A percentile compares a stretch with the other conserved stretches of the same genome.
Evolutionary conservation across 1,140 invertebrate genomes (phyloP).

Genomic region (Mya arenaria): DNA sequence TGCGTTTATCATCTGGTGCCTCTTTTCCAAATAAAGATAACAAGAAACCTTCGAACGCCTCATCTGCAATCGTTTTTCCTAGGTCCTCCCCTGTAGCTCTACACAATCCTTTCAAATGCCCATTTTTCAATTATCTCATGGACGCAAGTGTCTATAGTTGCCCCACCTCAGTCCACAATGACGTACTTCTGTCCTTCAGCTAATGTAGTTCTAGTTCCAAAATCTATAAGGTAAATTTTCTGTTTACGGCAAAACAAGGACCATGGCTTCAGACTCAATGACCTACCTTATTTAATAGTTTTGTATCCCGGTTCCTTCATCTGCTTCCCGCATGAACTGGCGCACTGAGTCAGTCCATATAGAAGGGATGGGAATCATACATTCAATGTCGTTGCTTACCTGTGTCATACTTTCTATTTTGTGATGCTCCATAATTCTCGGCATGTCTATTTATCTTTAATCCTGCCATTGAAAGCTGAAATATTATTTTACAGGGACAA

Average conservation of each 20-base stretch:
- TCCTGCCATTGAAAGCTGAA: neutral
- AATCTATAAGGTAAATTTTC: too few relatives aligned
- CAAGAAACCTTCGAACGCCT: neutral
- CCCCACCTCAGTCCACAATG: conserved; percentile 50
- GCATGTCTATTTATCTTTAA: neutral
- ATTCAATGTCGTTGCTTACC: too few relatives aligned
- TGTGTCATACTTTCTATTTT: neutral
- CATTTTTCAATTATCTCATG: neutral
- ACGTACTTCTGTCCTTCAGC: conserved; percentile 40
- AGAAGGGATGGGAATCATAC: conserved; percentile 45
- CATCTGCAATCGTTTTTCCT: neutral
- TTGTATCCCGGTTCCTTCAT: conserved; percentile 36
- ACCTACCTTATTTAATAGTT: conserved; percentile 16
- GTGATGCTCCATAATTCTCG: neutral
- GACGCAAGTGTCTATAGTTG: neutral
- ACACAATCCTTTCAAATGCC: neutral
- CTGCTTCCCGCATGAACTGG: conserved; percentile 49
- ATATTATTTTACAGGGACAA: neutral
- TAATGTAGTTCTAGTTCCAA: too few relatives aligned
- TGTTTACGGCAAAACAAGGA: conserved; percentile 44
- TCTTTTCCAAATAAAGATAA: neutral
- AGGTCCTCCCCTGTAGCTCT: neutral
- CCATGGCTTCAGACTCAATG: conserved; percentile 52
- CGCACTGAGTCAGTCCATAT: conserved; percentile 42
- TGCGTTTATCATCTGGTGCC: neutral